Percentiles rank a stretch among this genome's conserved stretches.
Evolutionary conservation across 2,113 vertebrate species (phyloP).

Genomic region (Willisornis vidua): DNA sequence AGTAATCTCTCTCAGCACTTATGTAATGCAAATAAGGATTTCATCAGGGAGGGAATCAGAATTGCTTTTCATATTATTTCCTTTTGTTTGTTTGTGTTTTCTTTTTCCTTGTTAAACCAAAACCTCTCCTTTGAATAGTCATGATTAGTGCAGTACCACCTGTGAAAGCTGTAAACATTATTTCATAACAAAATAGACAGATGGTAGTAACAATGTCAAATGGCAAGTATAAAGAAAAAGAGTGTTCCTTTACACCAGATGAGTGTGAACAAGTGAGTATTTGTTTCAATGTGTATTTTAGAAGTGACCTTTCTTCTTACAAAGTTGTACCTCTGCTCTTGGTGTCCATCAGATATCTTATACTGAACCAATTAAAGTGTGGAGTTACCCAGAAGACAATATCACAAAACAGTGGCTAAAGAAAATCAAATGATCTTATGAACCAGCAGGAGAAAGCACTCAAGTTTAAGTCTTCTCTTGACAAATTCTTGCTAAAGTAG

Average conservation of each 20-base stretch:
- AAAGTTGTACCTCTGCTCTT: neutral
- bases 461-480: neutral
- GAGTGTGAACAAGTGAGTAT: neutral
- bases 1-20: neutral
- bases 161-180: neutral
- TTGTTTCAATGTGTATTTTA: neutral
- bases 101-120: neutral
- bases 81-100: neutral
- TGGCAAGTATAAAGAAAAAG: neutral
- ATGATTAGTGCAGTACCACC: neutral
- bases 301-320: neutral
- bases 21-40: neutral
- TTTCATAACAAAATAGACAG: conserved; percentile 6
- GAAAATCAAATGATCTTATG: neutral
- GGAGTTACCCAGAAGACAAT: neutral
- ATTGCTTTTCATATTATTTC: neutral
- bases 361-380: neutral
- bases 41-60: neutral
- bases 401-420: neutral
- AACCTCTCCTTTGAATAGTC: neutral
- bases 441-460: neutral
- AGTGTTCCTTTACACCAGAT: neutral
- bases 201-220: neutral
- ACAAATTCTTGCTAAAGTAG: neutral
- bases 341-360: neutral